Percentiles rank a stretch among this genome's conserved stretches.
phyloP scores from a whole-genome alignment of 2,797 vertebrate species.

The Pelobates cultripes region DNA sequence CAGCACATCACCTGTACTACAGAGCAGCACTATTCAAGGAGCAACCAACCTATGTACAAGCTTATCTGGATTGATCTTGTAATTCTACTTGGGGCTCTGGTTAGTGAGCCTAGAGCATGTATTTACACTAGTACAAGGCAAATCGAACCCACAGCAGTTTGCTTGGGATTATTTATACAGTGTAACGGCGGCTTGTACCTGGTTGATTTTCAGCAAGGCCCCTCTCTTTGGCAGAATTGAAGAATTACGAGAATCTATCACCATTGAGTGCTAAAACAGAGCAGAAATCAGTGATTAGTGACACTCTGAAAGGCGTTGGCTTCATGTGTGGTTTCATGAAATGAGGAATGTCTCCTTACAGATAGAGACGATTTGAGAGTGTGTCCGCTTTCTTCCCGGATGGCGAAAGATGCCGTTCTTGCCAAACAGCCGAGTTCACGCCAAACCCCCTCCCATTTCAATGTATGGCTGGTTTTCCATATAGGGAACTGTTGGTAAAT shows the following conservation, averaged over 20 bases:
- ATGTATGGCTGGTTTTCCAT: slow-evolving; percentile 84
- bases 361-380: slow-evolving; percentile 91
- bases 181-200: slow-evolving; percentile 72
- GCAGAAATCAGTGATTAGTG: no score
- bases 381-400: slow-evolving; percentile 94
- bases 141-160: no score
- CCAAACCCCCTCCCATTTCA: slow-evolving; percentile 98
- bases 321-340: no score
- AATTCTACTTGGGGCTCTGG: no score
- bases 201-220: slow-evolving; percentile 90
- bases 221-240: slow-evolving; percentile 89
- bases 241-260: slow-evolving; percentile 90
- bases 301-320: no score
- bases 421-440: slow-evolving; percentile 91
- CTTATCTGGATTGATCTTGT: no score
- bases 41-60: no score
- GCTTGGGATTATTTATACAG: neutral
- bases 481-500: slow-evolving; percentile 81
- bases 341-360: slow-evolving; percentile 67
- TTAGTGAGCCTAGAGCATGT: no score
- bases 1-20: no score
- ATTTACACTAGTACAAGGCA: no score
- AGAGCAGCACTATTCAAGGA: no score
- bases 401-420: slow-evolving; percentile 91
- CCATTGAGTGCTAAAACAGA: slow-evolving; percentile 79